phyloP scores from a whole-genome alignment of 2,888 invertebrate genomes.

The Creontiades dilutus region DNA sequence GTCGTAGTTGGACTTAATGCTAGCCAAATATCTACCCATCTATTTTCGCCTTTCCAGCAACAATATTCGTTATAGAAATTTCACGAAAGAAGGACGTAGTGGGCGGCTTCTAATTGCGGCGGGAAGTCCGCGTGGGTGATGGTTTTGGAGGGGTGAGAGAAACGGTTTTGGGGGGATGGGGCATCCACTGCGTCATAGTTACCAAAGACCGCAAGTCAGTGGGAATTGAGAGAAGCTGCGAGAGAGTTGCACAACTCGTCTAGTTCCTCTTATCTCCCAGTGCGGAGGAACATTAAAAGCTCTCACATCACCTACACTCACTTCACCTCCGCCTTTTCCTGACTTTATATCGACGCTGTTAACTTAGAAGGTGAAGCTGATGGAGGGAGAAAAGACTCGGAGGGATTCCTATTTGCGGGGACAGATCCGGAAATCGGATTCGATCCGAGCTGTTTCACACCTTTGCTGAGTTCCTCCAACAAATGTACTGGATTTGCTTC shows the following conservation, averaged over 20 bases:
- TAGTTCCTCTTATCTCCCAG: neutral
- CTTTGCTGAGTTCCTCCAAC: neutral
- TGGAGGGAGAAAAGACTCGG: neutral
- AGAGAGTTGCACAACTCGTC: neutral
- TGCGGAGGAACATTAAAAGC: neutral
- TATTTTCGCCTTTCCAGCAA: too few relatives aligned
- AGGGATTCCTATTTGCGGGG: neutral
- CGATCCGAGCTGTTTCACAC: neutral
- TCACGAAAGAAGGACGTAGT: neutral
- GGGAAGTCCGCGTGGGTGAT: too few relatives aligned
- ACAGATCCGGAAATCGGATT: neutral
- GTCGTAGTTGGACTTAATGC: too few relatives aligned
- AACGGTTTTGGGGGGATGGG: too few relatives aligned
- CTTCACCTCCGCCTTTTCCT: neutral
- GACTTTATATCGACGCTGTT: constrained; percentile 7
- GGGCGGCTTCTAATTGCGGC: too few relatives aligned
- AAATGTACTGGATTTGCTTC: too few relatives aligned
- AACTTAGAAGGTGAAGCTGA: neutral
- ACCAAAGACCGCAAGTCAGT: constrained; percentile 12
- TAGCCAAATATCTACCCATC: too few relatives aligned
- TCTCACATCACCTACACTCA: constrained; percentile 12
- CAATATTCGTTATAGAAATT: neutral
- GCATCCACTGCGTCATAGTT: neutral
- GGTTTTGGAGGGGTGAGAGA: too few relatives aligned
- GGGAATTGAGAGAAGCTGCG: neutral